These are phyloP conservation scores for Astropecten irregularis DNA, from an alignment of 53 echinoderm and acorn worm species.

Conservation along the genomic window DNA sequence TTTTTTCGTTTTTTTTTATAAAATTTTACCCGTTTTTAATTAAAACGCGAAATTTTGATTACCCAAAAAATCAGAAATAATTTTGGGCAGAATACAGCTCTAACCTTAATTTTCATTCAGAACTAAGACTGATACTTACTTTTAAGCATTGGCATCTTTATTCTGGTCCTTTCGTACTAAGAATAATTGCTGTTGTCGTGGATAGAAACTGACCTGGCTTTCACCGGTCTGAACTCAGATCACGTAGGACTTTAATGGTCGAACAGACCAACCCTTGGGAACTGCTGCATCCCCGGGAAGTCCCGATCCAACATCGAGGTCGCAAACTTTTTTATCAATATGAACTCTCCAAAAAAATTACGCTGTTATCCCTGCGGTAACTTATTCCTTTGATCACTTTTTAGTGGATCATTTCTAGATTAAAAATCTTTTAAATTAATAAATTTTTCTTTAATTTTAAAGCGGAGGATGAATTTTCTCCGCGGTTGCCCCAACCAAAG, in stretches of 20 bases:
- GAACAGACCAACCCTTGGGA: slow-evolving; percentile 81
- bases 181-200: slow-evolving; percentile 25
- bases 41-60: too few relatives aligned
- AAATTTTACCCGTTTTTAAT: too few relatives aligned
- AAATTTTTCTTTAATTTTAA: background rate
- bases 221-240: slow-evolving; percentile 94
- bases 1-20: too few relatives aligned
- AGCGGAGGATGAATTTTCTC: slow-evolving; percentile 61
- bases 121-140: background rate
- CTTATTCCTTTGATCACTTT: slow-evolving; percentile 68
- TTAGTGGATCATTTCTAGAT: slow-evolving; percentile 29
- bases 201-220: slow-evolving; percentile 94
- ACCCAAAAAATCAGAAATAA: background rate
- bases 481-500: slow-evolving; percentile 86
- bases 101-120: slow-evolving; percentile 30
- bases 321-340: slow-evolving; percentile 87
- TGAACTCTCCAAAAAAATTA: slow-evolving; percentile 84
- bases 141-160: background rate
- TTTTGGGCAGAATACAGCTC: background rate
- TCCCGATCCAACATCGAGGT: slow-evolving; percentile 93
- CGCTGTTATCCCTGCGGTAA: slow-evolving; percentile 95
- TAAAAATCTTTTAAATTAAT: background rate
- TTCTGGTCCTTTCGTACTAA: slow-evolving; percentile 80
- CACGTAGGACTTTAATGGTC: slow-evolving; percentile 84
- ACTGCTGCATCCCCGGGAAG: slow-evolving; percentile 71